These are phyloP conservation scores for Characodon lateralis DNA, from an alignment of 2,797 vertebrate genomes.

Conservation along the genomic window DNA sequence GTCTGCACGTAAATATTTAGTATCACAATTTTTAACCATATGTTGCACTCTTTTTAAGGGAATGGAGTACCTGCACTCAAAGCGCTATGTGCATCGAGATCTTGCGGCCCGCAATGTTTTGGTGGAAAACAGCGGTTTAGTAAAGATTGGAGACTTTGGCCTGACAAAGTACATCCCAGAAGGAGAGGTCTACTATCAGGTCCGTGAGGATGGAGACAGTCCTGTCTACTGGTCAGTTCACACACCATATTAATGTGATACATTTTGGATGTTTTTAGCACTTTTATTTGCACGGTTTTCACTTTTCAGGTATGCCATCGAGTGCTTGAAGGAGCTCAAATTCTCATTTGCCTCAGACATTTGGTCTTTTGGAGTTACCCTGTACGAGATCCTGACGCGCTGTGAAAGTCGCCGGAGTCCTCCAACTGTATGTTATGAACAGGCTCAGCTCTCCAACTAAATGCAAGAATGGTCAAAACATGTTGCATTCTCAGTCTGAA, in stretches of 20 bases:
- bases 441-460: not conserved
- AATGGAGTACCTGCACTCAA: constrained; percentile 91
- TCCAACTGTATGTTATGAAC: constrained; percentile 78
- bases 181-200: constrained; percentile 88
- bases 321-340: constrained; percentile 91
- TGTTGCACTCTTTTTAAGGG: constrained; percentile 77
- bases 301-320: constrained; percentile 88
- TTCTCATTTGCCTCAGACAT: constrained; percentile 93
- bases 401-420: constrained; percentile 86
- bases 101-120: constrained; percentile 92
- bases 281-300: constrained; percentile 6
- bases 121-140: constrained; percentile 87
- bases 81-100: constrained; percentile 91
- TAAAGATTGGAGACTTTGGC: constrained; percentile 96
- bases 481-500: not conserved
- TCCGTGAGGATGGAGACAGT: constrained; percentile 90
- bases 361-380: constrained; percentile 93
- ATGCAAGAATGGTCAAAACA: not conserved
- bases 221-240: constrained; percentile 90
- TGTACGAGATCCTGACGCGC: constrained; percentile 91
- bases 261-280: constrained; percentile 1
- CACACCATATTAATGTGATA: not conserved
- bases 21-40: not conserved
- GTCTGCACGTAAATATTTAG: not conserved
- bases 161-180: constrained; percentile 91